A percentile compares a stretch with the other conserved stretches of the same genome.
phyloP scores from a whole-genome alignment of 2,797 vertebrate genomes.

The Hozukius guyotensis region DNA sequence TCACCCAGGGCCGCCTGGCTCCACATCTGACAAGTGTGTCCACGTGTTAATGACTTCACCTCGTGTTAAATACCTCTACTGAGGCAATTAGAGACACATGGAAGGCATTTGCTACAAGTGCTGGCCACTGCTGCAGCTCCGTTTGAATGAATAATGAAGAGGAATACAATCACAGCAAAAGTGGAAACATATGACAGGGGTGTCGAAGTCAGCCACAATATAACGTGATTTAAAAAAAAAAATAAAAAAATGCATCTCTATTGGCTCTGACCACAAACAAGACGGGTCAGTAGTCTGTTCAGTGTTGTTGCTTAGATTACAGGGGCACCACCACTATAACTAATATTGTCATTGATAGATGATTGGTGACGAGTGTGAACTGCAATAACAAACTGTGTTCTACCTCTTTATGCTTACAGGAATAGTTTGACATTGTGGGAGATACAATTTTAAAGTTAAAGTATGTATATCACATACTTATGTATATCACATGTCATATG shows the following conservation, averaged over 20 bases:
- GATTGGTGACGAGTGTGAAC: background rate
- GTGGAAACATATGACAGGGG: slow-evolving; percentile 79
- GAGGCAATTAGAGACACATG: slow-evolving; percentile 79
- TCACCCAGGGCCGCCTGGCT: slow-evolving; percentile 58
- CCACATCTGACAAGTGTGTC: slow-evolving; percentile 72
- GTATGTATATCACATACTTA: background rate
- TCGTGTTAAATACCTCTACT: slow-evolving; percentile 72
- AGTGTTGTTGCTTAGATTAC: background rate
- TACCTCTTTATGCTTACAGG: background rate
- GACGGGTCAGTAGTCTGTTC: background rate
- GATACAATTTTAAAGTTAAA: background rate
- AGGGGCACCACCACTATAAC: background rate
- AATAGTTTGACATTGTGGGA: background rate
- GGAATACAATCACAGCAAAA: slow-evolving; percentile 79
- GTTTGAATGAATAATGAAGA: slow-evolving; percentile 80
- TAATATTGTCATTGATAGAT: background rate
- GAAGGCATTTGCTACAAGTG: slow-evolving; percentile 75
- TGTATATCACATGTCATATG: background rate
- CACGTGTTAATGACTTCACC: slow-evolving; percentile 78
- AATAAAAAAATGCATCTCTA: slow-evolving; percentile 1
- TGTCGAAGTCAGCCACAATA: slow-evolving; percentile 48
- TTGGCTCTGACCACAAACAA: slow-evolving; percentile 28
- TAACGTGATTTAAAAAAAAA: slow-evolving; percentile 27
- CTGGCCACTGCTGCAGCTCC: slow-evolving; percentile 68
- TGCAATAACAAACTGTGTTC: background rate